Base-by-base conservation (phyloP, 2,888 invertebrate genomes). In the Anaspis maculata region DNA sequence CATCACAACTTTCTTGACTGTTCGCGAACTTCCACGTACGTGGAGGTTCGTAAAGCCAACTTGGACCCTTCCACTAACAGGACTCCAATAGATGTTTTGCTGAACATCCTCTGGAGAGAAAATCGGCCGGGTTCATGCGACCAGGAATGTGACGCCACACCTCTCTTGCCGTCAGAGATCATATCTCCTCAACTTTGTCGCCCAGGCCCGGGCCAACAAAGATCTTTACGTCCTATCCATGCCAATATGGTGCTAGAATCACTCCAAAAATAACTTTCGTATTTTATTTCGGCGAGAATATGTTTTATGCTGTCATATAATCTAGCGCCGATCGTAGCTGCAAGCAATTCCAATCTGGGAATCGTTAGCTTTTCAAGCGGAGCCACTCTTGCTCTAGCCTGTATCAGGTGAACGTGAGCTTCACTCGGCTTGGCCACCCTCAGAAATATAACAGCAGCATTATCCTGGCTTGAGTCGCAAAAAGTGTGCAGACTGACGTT, bases 11-110 rank as follows among this genome's bases (percentile, higher is more conserved):
- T 25, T 25, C 7, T 30, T 9, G n/a, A n/a, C n/a, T n/a, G n/a
- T n/a, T n/a, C n/a, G n/a, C n/a, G n/a, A n/a, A n/a, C n/a, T n/a
- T n/a, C n/a, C n/a, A n/a, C n/a, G n/a, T n/a, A n/a, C n/a, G n/a
- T n/a, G n/a, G n/a, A n/a, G n/a, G n/a, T 16, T 25, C 15, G 27
- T 29, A 33, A n/a, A 55, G 36, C 52, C 51, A 59, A 3, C 27
- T 12, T 4, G 57, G 56, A 3, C 56, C 58, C 46, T 49, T 46
- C 57, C 54, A 60, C 58, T 57, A 57, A 48, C 31, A 34, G 2
- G 51, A 46, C 11, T 51, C 37, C 2, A 49, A 3, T 3, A 58
- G 41, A 24, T 50, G 36, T 30, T 41, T 32, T 1, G 49, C 37
- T 12, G 39, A 37, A 37, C 55, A 57, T 3, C 57, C 58, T 30